phyloP scores from a whole-genome alignment of 2,113 vertebrate species.

The Callaeas wilsoni region DNA sequence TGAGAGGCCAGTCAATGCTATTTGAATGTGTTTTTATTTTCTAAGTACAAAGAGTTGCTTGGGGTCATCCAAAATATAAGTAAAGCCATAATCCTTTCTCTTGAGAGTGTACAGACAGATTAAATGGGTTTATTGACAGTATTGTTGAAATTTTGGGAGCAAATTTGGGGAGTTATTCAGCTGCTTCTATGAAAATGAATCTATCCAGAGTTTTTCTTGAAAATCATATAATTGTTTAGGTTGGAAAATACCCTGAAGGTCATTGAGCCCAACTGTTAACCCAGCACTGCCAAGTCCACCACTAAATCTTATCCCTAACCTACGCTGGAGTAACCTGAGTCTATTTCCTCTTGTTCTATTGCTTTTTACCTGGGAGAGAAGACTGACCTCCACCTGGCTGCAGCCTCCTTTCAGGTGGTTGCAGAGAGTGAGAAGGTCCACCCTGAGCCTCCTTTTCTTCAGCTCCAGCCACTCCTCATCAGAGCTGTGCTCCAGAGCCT shows the following conservation, averaged over 20 bases:
- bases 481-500: neutral
- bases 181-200: neutral
- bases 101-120: neutral
- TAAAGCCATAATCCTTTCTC: neutral
- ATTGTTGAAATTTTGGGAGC: neutral
- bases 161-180: neutral
- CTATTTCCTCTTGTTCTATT: neutral
- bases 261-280: neutral
- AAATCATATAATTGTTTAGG: neutral
- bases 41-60: neutral
- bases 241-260: neutral
- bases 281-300: neutral
- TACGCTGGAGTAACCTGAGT: neutral
- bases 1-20: neutral
- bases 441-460: neutral
- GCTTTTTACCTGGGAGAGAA: neutral
- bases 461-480: neutral
- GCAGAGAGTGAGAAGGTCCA: neutral
- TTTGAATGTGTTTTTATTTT: constrained; percentile 13
- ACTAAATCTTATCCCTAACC: neutral
- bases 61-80: neutral
- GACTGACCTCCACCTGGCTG: neutral
- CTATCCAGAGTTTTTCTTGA: neutral
- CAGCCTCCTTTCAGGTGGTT: neutral
- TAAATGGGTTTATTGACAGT: neutral